These are phyloP conservation scores for Nomada hirtipes DNA, from an alignment of 2,888 invertebrate genomes.

Conservation along the genomic window DNA sequence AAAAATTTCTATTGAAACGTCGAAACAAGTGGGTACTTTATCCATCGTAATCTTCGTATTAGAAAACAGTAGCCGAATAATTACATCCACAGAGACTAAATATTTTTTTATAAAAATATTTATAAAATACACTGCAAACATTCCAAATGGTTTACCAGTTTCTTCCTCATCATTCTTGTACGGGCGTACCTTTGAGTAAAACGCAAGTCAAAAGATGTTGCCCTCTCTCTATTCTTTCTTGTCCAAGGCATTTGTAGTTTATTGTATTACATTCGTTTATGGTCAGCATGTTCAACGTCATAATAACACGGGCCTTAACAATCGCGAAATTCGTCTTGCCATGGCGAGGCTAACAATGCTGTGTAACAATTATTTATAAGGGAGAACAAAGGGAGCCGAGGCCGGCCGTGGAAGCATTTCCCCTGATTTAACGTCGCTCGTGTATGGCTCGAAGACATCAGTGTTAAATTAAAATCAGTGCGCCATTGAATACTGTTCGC, in stretches of 20 bases:
- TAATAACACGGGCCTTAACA: constrained; percentile 68
- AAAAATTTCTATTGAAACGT: constrained; percentile 24
- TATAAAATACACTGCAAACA: not conserved
- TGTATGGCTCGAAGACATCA: constrained; percentile 34
- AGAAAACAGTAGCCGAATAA: too few relatives aligned
- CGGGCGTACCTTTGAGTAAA: constrained; percentile 51
- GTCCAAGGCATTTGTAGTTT: constrained; percentile 54
- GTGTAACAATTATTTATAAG: constrained; percentile 67
- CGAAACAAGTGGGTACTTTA: too few relatives aligned
- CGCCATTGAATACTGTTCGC: constrained; percentile 36
- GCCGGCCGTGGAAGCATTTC: constrained; percentile 5
- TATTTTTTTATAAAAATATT: too few relatives aligned
- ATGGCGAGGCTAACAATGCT: constrained; percentile 52
- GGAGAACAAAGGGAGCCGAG: constrained; percentile 26
- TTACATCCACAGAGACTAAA: too few relatives aligned
- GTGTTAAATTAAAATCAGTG: constrained; percentile 57
- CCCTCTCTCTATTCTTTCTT: constrained; percentile 3
- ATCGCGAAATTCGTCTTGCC: constrained; percentile 67
- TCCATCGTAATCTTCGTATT: too few relatives aligned
- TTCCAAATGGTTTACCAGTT: constrained; percentile 25
- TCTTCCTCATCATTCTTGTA: constrained; percentile 54
- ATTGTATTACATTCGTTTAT: constrained; percentile 68
- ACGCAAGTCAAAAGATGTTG: constrained; percentile 30
- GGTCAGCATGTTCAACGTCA: constrained; percentile 61
- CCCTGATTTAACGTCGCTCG: constrained; percentile 28